These are phyloP conservation scores for Cebidichthys violaceus DNA, from an alignment of 2,113 vertebrate species.

Conservation along the genomic window DNA sequence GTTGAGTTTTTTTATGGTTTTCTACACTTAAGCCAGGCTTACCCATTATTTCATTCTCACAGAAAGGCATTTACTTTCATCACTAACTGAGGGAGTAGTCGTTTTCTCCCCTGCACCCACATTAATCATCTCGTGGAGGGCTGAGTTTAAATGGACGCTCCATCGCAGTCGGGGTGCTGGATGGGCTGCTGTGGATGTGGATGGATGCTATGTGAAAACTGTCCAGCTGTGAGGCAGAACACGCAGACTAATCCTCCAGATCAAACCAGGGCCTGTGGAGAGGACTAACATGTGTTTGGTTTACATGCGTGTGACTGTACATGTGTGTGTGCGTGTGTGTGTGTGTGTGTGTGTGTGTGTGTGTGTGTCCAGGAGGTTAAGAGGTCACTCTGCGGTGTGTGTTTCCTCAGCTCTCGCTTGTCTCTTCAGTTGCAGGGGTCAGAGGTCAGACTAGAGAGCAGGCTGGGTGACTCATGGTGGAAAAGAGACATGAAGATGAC, in stretches of 20 bases:
- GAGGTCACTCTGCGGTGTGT: conserved; percentile 37
- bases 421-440: conserved; percentile 62
- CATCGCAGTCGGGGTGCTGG: conserved; percentile 11
- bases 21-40: background rate
- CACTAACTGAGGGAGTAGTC: background rate
- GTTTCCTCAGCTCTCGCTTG: conserved; percentile 14
- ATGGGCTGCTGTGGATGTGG: conserved; percentile 40
- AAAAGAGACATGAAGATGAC: background rate
- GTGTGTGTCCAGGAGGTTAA: conserved; percentile 16
- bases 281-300: background rate
- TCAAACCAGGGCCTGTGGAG: conserved; percentile 18
- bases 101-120: conserved; percentile 1
- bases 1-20: background rate
- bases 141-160: conserved; percentile 36
- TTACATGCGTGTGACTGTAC: background rate
- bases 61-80: conserved; percentile 28
- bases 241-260: conserved; percentile 15
- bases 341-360: conserved; percentile 26
- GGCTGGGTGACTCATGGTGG: conserved; percentile 21
- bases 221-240: conserved; percentile 58
- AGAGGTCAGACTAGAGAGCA: conserved; percentile 48
- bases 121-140: conserved; percentile 47
- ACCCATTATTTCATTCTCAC: conserved; percentile 21
- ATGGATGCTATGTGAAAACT: conserved; percentile 45
- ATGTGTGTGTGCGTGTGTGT: background rate